Base-by-base conservation (phyloP, 2,888 invertebrate species). In the Cerceris ruficornis region DNA sequence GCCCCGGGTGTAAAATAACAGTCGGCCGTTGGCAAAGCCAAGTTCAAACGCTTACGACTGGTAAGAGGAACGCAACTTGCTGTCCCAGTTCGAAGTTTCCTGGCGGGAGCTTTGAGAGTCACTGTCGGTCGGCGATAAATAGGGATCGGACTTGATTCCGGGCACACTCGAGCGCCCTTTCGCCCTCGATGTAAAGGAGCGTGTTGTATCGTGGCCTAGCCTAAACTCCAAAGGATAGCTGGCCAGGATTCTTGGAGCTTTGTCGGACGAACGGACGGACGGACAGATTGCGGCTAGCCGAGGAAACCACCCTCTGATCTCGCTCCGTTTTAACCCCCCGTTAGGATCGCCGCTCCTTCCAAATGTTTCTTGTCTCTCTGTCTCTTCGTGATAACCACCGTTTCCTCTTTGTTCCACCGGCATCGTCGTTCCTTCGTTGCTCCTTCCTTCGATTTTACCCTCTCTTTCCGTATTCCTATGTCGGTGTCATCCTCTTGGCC, bases 261-360 rank as follows among this genome's bases (percentile, higher is more conserved):
- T 80, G 83, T 80, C 73, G 79, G 84, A 70, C 79, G 81, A 80
- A 73, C 82, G 86, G 84, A 83, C 87, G 88, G 85, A 83, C 87
- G 88, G 89, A 89, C 90, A 91, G 91, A 92, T 92, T 92, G 91
- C 88, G 90, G 91, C 86, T 88, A 84, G 85, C 88, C 89, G 84
- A 90, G 89, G 88, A 90, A 89, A 87, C 87, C 88, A 81, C 81
- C 82, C 81, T 85, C 83, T 79, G 80, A 86, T 86, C 81, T 86
- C 81, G 77, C 77, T 68, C 84, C 75, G 76, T 84, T 85, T 84
- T 73, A 70, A 69, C 46, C 69, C 62, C 13, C 67, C 42, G 52
- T 68, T 75, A 81, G 77, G 64, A 75, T 77, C 73, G 55, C 68
- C 58, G 50, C 66, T 77, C 60, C 77, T 84, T 73, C 74, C 62